Base-by-base conservation (phyloP, 2,888 invertebrate genomes). In the Epistrophe eligans region DNA sequence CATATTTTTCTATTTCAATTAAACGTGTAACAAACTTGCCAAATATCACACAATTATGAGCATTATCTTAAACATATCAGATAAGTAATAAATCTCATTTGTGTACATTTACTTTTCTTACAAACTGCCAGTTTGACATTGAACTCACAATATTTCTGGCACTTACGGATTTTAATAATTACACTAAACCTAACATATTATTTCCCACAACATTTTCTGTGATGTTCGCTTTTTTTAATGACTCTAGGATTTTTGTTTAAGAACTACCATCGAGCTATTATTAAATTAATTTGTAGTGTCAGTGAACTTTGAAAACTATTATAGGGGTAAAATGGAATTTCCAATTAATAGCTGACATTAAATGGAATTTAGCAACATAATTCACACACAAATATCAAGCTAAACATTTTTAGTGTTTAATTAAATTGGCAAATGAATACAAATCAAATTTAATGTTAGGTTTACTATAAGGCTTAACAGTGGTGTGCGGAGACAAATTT, bases 161-260 rank as follows among this genome's bases (percentile, higher is more conserved):
- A 57, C 57, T 57, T 57, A 10, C 57, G 10, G 10, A 57, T 57
- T 57, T 57, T 57, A 57, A 57, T 57, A 57, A 57, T 57, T 32
- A 5, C 57, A 57, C 32, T 57, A 32, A 7, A 24, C 4, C 9
- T 4, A 28, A 7, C 13, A 11, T 50, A 50, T 17, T 48, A 19
- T 28, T 52, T 28, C 13, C 13, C 24, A 32, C 24, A 52, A 7
- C 6, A 15, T 52, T 28, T 2, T 52, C 2, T n/a, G n/a, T n/a
- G n/a, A 38, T 11, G 15, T 15, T 35, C 35, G 15, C n/a, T 52
- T 52, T 28, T 35, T 58, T 58, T 17, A 58, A 58, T 58, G 58
- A 17, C 58, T 58, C 10, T n/a, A 9, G 11, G 11, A 50, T 17
- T 32, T n/a, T 10, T 17, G 8, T 17, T 38, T 6, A 58, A 35